Conservation (phyloP, 2,797 vertebrate genomes). For the Diplodus sargus region DNA sequence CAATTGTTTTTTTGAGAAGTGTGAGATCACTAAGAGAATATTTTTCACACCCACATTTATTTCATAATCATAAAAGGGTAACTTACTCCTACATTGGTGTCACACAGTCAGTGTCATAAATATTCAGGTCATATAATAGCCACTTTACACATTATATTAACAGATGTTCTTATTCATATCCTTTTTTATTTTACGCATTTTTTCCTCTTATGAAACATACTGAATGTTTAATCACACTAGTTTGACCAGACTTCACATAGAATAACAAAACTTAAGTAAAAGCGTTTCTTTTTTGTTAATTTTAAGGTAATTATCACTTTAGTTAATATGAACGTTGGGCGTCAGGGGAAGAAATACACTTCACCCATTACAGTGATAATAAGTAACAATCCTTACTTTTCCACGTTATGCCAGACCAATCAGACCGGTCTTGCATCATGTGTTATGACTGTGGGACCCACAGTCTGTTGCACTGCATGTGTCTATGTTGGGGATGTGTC, state of each 20-base stretch:
- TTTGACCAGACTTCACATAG: background rate
- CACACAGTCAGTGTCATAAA: too few relatives aligned
- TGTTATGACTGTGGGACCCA: conserved; percentile 70
- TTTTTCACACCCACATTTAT: background rate
- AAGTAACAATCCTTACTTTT: conserved; percentile 28
- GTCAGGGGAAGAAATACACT: background rate
- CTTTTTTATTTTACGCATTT: background rate
- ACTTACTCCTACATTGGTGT: background rate
- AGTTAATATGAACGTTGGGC: background rate
- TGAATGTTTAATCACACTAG: too few relatives aligned
- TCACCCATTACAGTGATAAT: conserved; percentile 13
- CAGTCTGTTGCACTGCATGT: conserved; percentile 40
- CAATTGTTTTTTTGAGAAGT: too few relatives aligned
- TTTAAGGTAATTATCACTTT: background rate
- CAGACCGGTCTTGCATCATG: conserved; percentile 75
- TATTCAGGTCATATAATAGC: background rate
- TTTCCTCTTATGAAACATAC: background rate
- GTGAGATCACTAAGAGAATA: background rate
- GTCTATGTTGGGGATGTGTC: conserved; percentile 54
- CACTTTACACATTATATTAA: background rate
- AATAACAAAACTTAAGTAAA: background rate
- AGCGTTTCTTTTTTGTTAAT: background rate
- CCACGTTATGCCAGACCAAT: conserved; percentile 55
- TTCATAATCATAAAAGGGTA: background rate
- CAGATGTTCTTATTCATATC: background rate